Evolutionary conservation across 2,888 invertebrate genomes (phyloP), one percentile per base, ranked within the genome.

Genomic region (Gnatocerus cornutus): DNA sequence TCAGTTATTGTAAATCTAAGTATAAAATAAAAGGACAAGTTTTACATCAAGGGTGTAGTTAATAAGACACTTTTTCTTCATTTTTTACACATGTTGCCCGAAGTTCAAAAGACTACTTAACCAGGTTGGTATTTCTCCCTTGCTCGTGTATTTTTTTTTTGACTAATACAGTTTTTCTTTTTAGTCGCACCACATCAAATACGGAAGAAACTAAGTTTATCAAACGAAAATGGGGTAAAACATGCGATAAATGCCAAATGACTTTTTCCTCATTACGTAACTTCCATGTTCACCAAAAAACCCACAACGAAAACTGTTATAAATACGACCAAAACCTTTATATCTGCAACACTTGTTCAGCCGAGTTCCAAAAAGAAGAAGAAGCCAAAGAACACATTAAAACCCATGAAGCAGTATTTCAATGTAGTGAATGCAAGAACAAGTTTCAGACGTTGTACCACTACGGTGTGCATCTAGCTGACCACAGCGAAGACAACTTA

Each of bases 361-460:
- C 79, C 1, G 80, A 80, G 55, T 79, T 74, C 55, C 77, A 78
- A 69, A 73, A 74, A 16, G 50, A 73, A 13, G 68, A 74, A 1
- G 78, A 79, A 48, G 72, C 69, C 3, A 45, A 67, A 69, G 48
- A 73, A 29, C 62, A 69, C 14, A 13, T 50, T 52, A 43, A 73
- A 68, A 62, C 61, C 48, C 39, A 75, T 56, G 62, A 65, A 66
- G 79, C 79, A 3, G 84, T 86, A 1, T 88, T 88, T 43, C 86
- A 87, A 58, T 89, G 89, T 69, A 87, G 87, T 59, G 73, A 87
- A 55, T 89, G 89, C 43, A 87, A 87, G 1, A 86, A 87, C 66
- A 83, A 87, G 4, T 89, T 88, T 73, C 76, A 79, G 12, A 83
- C 81, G 58, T 80, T 81, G 1, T 83, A 82, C 58, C 78, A 80